Base-by-base conservation (phyloP, 1,140 invertebrate genomes). In the Psix sp. region DNA sequence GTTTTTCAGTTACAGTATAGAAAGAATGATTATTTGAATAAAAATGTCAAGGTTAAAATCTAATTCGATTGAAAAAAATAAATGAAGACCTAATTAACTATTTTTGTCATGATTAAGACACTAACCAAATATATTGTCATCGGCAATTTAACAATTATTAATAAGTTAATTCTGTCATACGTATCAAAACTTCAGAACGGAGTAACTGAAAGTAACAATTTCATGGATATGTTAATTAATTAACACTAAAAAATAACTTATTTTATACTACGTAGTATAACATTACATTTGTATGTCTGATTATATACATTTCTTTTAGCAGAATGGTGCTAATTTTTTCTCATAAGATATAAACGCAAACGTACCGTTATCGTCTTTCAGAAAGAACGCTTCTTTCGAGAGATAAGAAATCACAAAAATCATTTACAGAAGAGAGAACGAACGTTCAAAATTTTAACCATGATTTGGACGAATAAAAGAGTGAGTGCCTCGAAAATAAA, bases 281-380 rank as follows among this genome's bases (percentile, higher is more conserved):
- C 11, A 48, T 45, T 0, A 10, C 10, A 24, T 49, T 26, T 38
- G 36, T 38, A 15, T 29, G 45, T 20, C 16, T 54, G 14, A 59
- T 48, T 48, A 40, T 45, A 63, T 42, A 49, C 38, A 35, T 24
- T 42, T 57, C 45, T 62, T 38, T 71, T 71, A 71, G 67, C 67
- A 63, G 54, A 11, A 35, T 29, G 36, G 18, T 51, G 67, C 51
- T 63, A 71, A 71, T 71, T 71, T 51, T 48, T 63, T 63, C 51
- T 36, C 49, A 49, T 40, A 38, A 18, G 13, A 71, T 71, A 71
- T 71, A 71, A 63, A 63, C 26, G 40, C 51, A 45, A 49, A 57
- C 67, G 51, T 49, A 56, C 57, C 51, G 67, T 71, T 71, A 63
- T 62, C 24, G 4, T 15, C 6, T 57, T 5, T 42, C 67, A 71